Conservation (phyloP, 2,888 invertebrate genomes). For the Euplagia quadripunctaria region DNA sequence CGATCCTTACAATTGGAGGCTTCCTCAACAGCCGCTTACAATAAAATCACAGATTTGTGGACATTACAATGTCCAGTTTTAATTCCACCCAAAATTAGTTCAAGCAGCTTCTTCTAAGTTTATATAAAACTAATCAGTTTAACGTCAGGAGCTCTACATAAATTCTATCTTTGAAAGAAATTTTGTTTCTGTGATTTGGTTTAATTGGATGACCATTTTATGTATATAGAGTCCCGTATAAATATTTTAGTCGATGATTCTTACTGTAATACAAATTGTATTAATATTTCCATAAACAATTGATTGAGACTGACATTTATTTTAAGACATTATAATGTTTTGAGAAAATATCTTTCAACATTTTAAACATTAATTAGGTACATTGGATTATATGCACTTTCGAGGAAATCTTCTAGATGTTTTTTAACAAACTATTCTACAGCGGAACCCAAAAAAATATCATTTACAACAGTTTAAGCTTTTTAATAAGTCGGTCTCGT, state of each 20-base stretch:
- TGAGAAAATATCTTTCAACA: no score
- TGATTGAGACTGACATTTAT: not conserved
- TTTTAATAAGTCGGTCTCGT: slow-evolving; percentile 49
- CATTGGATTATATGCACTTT: no score
- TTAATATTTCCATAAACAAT: not conserved
- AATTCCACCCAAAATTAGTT: slow-evolving; percentile 75
- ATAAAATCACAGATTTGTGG: slow-evolving; percentile 80
- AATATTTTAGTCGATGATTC: not conserved
- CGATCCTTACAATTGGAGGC: slow-evolving; percentile 64
- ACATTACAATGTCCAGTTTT: slow-evolving; percentile 69
- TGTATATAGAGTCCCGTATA: slow-evolving; percentile 29
- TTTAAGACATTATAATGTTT: not conserved
- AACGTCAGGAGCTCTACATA: slow-evolving; percentile 69
- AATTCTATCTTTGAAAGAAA: slow-evolving; percentile 66
- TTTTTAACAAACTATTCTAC: not conserved
- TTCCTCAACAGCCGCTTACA: slow-evolving; percentile 76
- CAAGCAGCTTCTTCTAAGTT: slow-evolving; percentile 68
- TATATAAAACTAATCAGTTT: slow-evolving; percentile 72
- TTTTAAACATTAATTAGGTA: no score
- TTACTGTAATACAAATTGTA: not conserved
- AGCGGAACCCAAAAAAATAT: slow-evolving; percentile 42
- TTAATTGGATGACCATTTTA: slow-evolving; percentile 19
- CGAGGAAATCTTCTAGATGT: not conserved
- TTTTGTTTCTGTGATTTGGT: not conserved
- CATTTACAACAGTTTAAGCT: slow-evolving; percentile 54